phyloP scores from a whole-genome alignment of 2,113 vertebrate genomes.

The Proteles cristata region DNA sequence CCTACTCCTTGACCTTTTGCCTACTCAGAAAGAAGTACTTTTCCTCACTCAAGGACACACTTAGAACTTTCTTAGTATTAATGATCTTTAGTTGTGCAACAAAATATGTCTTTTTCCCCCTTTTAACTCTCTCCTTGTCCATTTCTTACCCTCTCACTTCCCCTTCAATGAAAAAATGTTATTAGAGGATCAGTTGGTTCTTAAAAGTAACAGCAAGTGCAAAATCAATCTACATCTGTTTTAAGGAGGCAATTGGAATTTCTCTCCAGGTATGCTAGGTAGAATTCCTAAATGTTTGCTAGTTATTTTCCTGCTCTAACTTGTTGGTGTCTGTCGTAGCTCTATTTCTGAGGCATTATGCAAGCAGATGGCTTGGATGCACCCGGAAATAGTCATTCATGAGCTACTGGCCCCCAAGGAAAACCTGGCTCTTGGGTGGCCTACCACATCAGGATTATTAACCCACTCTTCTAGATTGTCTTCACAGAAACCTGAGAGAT shows the following conservation, averaged over 20 bases:
- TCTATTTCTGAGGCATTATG: background rate
- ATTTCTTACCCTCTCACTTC: slow-evolving; percentile 45
- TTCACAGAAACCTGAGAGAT: background rate
- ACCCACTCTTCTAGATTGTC: background rate
- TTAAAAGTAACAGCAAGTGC: slow-evolving; percentile 34
- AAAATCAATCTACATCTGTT: background rate
- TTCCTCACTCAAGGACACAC: slow-evolving; percentile 35
- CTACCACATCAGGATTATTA: background rate
- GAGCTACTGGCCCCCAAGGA: background rate
- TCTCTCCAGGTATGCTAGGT: background rate
- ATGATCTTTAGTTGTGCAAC: slow-evolving; percentile 59
- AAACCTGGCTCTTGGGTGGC: background rate
- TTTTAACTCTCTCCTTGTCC: background rate
- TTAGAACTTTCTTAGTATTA: slow-evolving; percentile 53
- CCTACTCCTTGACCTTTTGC: slow-evolving; percentile 59
- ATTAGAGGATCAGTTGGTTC: slow-evolving; percentile 20
- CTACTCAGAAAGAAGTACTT: slow-evolving; percentile 64
- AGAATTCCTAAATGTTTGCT: slow-evolving; percentile 35
- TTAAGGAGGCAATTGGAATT: slow-evolving; percentile 21
- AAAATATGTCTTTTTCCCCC: slow-evolving; percentile 29
- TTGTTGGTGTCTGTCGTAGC: background rate
- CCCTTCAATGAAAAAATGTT: slow-evolving; percentile 31
- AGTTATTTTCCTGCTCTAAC: background rate
- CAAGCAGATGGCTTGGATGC: background rate
- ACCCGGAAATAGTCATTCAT: background rate